Evolutionary conservation across 2,797 vertebrate species (phyloP), one percentile per base, ranked within the genome.

Genomic region (Brachymystax lenok): DNA sequence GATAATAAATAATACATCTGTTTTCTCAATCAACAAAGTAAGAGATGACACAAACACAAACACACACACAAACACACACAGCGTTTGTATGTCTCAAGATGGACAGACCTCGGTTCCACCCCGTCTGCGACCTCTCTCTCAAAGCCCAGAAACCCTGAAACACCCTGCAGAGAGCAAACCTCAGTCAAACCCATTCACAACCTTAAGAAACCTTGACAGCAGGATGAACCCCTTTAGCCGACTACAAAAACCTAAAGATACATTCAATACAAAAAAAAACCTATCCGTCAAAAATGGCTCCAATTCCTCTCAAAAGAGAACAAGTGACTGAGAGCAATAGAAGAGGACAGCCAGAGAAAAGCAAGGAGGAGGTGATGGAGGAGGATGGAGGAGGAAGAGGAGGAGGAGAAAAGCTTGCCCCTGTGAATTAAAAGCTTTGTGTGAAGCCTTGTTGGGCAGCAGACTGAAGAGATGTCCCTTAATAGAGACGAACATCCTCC

Each of bases 401-500:
- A 33, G 19, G 28, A 52, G 64, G 50, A 69, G 67, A 33, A 70
- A 50, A 77, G 50, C 66, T 82, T 80, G 80, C 75, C 81, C 61
- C 77, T 40, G 74, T 46, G 76, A 84, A 84, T 85, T 85, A 83
- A 80, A 74, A 79, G 83, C 74, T 81, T 83, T 78, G 85, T 84
- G 76, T 87, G 88, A 85, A 87, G 83, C 82, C 83, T 76, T 82
- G 59, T 86, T 87, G 87, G 86, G 82, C 77, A 83, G 86, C 90
- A 85, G 81, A 84, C 77, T 90, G n/a, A 4, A 86, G 81, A 86
- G 82, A 86, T 88, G 90, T 90, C 89, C 79, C 69, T 89, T 88
- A 89, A 89, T 79, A 88, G 86, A 79, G 89, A 90, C 90, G 91
- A 88, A 88, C 89, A 88, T 87, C 91, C 88, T 86, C 90, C 86